Conservation (phyloP, 1,140 invertebrate genomes). For the Cyphomyrmex costatus region DNA sequence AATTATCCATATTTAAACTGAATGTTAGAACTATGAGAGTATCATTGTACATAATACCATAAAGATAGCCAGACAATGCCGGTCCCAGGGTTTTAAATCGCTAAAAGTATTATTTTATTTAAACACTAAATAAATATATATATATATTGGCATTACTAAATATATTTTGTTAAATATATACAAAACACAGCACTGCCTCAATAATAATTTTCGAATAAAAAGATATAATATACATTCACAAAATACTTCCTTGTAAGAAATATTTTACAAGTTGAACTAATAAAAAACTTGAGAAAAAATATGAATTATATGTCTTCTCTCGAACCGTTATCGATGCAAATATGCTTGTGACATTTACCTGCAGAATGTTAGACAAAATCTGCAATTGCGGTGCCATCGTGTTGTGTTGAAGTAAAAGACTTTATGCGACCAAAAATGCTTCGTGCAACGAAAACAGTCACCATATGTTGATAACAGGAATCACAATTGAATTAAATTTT, state of each 20-base stretch:
- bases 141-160: not conserved
- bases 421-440: not conserved
- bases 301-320: not conserved
- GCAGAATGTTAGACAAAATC: conserved; percentile 80
- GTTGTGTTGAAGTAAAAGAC: conserved; percentile 6
- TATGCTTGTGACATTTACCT: conserved; percentile 72
- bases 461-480: conserved; percentile 31
- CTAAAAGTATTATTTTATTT: conserved; percentile 83
- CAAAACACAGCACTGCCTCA: not conserved
- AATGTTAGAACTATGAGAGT: conserved; percentile 90
- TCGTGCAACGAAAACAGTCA: not conserved
- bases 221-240: not conserved
- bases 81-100: conserved; percentile 87
- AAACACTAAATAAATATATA: not conserved
- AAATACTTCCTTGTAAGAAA: not conserved
- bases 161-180: not conserved
- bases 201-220: not conserved
- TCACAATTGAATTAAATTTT: conserved; percentile 40
- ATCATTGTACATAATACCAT: conserved; percentile 91
- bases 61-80: conserved; percentile 90
- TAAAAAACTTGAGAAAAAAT: conserved; percentile 16
- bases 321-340: conserved; percentile 3
- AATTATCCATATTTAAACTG: conserved; percentile 87
- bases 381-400: conserved; percentile 80
- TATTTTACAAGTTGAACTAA: not conserved